phyloP scores from a whole-genome alignment of 1,140 invertebrate genomes.

The Himalopsyche phryganea region DNA sequence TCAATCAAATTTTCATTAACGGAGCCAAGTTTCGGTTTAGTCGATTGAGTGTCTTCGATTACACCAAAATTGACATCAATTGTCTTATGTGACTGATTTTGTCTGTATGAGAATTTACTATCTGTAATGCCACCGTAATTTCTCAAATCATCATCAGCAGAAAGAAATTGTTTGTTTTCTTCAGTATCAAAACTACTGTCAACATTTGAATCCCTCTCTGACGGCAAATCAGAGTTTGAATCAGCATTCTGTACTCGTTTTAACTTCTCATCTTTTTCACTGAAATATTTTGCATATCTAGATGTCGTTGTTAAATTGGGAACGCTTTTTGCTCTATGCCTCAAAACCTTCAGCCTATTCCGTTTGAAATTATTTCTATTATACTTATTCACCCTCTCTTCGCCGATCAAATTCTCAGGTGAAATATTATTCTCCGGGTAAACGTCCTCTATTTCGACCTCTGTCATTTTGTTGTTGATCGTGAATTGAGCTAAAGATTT shows the following conservation, averaged over 20 bases:
- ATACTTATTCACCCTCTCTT: conserved; percentile 34
- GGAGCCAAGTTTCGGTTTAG: no score
- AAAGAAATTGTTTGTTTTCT: not conserved
- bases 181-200: conserved; percentile 13
- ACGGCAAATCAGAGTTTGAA: not conserved
- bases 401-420: conserved; percentile 35
- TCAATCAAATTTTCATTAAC: conserved; percentile 34
- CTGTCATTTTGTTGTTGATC: conserved; percentile 37
- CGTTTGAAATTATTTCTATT: conserved; percentile 36
- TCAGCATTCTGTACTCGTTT: conserved; percentile 35
- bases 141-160: no score
- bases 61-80: no score
- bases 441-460: conserved; percentile 39
- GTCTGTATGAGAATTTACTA: no score
- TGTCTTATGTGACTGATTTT: no score
- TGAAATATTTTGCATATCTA: conserved; percentile 52
- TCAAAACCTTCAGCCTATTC: not conserved
- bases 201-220: conserved; percentile 26
- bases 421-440: conserved; percentile 43
- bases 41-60: no score
- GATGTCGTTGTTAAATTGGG: conserved; percentile 49
- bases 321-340: conserved; percentile 48
- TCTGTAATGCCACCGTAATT: no score
- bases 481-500: conserved; percentile 57
- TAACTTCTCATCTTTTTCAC: conserved; percentile 45